Base-by-base conservation (phyloP, 2,888 invertebrate genomes). In the Torymus tubicola region DNA sequence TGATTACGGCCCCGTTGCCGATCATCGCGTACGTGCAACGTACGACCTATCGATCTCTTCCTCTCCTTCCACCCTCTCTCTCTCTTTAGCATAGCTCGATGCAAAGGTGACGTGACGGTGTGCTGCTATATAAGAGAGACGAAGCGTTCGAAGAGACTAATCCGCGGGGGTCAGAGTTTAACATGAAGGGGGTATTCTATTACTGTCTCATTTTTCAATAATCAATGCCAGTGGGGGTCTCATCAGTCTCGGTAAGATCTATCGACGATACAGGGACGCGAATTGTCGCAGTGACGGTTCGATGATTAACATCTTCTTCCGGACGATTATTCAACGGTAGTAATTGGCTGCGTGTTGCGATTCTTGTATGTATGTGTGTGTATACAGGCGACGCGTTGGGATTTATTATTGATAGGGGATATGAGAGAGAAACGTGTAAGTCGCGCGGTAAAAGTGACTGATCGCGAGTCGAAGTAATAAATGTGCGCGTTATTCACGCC, bases 1-100 rank as follows among this genome's bases (percentile, higher is more conserved):
- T 89, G 88, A 89, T 89, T 89, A 86, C 86, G 83, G 80, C 82
- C 68, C 82, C 82, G 71, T 73, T 83, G 77, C 78, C 83, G 74
- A 65, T 61, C 31, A 31, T 70, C 50, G 55, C 65, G 81, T 80
- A 73, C 81, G 11, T 77, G 81, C 82, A 81, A 77, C 82, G 74
- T 10, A 5, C 67, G 77, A 73, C 58, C 77, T 68, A 81, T 81
- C 81, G 77, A 80, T 80, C 73, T 73, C 77, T 16, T n/a, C 1
- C 61, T 60, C 67, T 57, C 63, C 4, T 55, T 58, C 64, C 24
- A 52, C 31, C 2, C 57, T 53, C 2, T 50, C 31, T 8, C 18
- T 31, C 14, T 55, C 55, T 24, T 53, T n/a, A 31, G 57, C 31
- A 2, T 12, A 42, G 4, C 42, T 2, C 24, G 64, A 42, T 16